These are phyloP conservation scores for Parus major DNA, from an alignment of 2,113 vertebrate species.

Conservation along the genomic window DNA sequence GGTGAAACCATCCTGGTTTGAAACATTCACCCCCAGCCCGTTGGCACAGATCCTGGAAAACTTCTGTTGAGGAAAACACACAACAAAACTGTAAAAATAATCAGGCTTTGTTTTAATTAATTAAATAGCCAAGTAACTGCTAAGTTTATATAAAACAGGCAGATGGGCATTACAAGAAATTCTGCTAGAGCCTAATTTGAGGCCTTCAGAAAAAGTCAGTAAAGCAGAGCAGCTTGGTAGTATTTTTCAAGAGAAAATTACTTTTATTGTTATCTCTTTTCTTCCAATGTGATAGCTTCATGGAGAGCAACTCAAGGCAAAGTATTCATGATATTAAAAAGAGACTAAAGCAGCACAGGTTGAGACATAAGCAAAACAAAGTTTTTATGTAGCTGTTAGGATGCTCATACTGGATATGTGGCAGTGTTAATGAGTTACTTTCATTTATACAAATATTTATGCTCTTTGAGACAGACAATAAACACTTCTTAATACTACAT, in stretches of 20 bases:
- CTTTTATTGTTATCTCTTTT: not conserved
- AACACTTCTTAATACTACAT: not conserved
- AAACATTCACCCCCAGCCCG: constrained; percentile 84
- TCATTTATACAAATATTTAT: not conserved
- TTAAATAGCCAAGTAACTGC: not conserved
- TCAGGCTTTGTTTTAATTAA: not conserved
- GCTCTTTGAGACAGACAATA: not conserved
- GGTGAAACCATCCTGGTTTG: constrained; percentile 79
- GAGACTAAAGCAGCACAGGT: not conserved
- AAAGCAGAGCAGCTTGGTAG: not conserved
- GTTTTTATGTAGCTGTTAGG: not conserved
- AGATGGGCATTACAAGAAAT: not conserved
- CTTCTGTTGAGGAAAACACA: constrained; percentile 62
- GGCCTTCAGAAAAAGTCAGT: not conserved
- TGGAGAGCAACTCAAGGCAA: not conserved
- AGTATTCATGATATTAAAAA: not conserved
- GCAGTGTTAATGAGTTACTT: not conserved
- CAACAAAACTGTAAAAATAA: not conserved
- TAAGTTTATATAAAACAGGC: not conserved
- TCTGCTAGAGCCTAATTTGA: not conserved
- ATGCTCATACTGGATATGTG: not conserved
- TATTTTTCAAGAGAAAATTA: not conserved
- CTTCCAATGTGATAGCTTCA: not conserved
- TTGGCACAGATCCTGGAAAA: constrained; percentile 71
- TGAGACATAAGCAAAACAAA: fast-evolving